Evolutionary conservation across 2,797 vertebrate species (phyloP), one percentile per base, ranked within the genome.

Genomic region (Pseudochirops corinnae): DNA sequence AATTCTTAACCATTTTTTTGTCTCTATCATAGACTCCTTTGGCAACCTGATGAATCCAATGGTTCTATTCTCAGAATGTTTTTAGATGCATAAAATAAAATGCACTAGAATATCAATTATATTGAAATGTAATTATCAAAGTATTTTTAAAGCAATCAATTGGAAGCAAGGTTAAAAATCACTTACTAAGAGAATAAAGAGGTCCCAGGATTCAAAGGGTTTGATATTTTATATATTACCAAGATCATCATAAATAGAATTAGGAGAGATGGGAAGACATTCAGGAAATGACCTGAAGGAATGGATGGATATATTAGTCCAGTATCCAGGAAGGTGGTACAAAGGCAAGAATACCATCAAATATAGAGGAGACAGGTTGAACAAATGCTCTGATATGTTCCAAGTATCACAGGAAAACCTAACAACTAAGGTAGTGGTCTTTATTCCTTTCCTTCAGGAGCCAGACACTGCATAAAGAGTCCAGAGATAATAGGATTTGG

Each of bases 341-440:
- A 31, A 87, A 96, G 90, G 7, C 74, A 60, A 67, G 28, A 92
- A 94, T 33, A 24, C 57, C 93, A 95, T 50, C 46, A 95, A 96
- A 94, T 26, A 7, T 29, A 93, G 52, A 87, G 90, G 82, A 55
- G 57, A 12, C n/a, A 46, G 1, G 28, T 52, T 16, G 96, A 46
- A 60, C 29, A 60, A 60, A 60, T 60, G 28, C 29, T 31, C 3
- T 31, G 10, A 29, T 60, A 3, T 60, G 9, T 60, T 60, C 29
- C 29, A 12, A 11, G 28, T 91, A 58, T 56, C 5, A 97, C 91
- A 95, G 9, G 28, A n/a, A 31, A 94, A 39, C 16, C 94, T 74
- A 26, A 92, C 67, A 91, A 93, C 21, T 62, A 39, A 52, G 53
- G 14, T 16, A 92, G 24, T n/a, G 50, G 50, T 31, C 13, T 87